Evolutionary conservation across 92 coral and sea anemone species (phyloP), one percentile per base, ranked within the genome.

Genomic region (Porites lobata): DNA sequence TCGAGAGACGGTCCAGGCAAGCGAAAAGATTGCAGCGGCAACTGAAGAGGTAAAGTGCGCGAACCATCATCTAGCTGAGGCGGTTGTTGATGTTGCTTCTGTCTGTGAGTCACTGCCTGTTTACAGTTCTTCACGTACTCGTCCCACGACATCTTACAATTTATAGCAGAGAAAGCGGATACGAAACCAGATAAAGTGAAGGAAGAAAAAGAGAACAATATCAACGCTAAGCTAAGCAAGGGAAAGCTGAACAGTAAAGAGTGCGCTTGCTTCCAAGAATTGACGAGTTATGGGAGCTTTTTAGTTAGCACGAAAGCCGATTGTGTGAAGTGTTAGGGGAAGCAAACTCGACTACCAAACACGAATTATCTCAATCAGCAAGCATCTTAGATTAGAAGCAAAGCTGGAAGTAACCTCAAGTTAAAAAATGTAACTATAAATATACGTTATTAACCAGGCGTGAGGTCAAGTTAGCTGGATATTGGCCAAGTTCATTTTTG

Each of bases 91-190:
- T 76, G 51, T 14, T 17, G 50, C 72, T 19, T 68, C 56, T 24
- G 87, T 6, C 73, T 71, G 52, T 84, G 87, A 13, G 71, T 84
- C 51, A 84, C 81, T 5, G 81, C 87, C 59, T 64, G 87, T 53
- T 63, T 84, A 84, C 79, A 84, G 50, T 38, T 75, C 87, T 59
- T 84, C 80, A 84, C 58, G 75, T 84, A 84, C 73, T 73, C 87
- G 43, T 84, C 72, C 87, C 87, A 84, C 1, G 87, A 62, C 87
- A 84, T 84, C 87, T 84, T 20, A 47, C 62, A 74, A 72, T 19
- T 19, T 58, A 68, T 69, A 22, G 70, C 62, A 73, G 18, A 73
- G 47, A 15, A 74, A 73, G 50, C 59, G 38, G 47, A 9, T 21
- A 58, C 14, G 20, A 22, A 72, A 57, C 51, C 54, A 20, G 15